These are phyloP conservation scores for Clistopyga incitator DNA, from an alignment of 2,888 invertebrate species.

Conservation along the genomic window DNA sequence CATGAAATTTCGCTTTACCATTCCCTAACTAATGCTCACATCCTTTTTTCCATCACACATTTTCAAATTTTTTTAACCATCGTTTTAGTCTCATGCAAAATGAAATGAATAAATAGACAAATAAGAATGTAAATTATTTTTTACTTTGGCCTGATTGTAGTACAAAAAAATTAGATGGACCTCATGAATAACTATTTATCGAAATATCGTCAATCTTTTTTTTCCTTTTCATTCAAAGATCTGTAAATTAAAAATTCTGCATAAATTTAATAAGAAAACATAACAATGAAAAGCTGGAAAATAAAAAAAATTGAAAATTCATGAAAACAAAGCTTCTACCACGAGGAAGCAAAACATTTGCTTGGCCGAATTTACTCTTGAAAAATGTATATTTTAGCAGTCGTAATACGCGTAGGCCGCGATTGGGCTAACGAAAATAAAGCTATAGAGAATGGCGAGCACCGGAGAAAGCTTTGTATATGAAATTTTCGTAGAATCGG, in stretches of 20 bases:
- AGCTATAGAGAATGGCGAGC: conserved; percentile 48
- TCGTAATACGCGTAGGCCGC: conserved; percentile 24
- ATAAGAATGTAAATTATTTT: no score
- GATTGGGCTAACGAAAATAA: conserved; percentile 58
- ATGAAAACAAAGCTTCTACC: no score
- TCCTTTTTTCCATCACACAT: no score
- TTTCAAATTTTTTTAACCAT: conserved; percentile 22
- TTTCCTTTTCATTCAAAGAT: no score
- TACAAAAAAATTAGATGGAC: no score
- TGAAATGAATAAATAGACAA: conserved; percentile 13
- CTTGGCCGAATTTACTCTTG: neutral
- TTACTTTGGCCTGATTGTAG: no score
- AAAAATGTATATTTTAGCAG: conserved; percentile 12
- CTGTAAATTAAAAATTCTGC: no score
- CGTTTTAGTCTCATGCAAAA: conserved; percentile 9
- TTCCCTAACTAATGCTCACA: conserved; percentile 26
- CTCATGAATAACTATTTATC: no score
- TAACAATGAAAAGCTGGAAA: no score
- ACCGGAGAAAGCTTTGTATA: conserved; percentile 46
- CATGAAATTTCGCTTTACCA: conserved; percentile 1
- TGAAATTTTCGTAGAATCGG: conserved; percentile 54
- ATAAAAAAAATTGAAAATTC: no score
- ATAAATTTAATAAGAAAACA: no score
- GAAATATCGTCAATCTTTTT: no score
- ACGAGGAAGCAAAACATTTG: neutral